These are phyloP conservation scores for Lepus oiostolus DNA, from an alignment of 2,797 vertebrate species.

Conservation along the genomic window DNA sequence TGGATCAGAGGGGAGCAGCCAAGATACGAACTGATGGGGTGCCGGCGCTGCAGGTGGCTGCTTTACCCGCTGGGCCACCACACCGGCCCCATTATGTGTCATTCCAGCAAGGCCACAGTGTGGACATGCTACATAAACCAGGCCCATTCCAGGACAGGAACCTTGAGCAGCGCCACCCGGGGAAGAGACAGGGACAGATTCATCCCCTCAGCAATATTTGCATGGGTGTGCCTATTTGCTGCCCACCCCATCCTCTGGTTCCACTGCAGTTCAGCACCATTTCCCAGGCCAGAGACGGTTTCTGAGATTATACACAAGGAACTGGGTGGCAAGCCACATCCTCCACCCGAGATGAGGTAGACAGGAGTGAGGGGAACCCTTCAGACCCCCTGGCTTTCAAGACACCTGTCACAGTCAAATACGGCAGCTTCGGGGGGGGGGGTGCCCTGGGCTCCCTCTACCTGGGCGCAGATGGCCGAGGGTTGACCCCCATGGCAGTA, in stretches of 20 bases:
- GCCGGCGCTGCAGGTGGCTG: too few relatives aligned
- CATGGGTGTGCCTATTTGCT: background rate
- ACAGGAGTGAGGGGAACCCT: background rate
- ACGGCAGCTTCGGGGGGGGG: background rate
- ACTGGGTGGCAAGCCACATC: background rate
- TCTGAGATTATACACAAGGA: background rate
- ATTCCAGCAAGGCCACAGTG: background rate
- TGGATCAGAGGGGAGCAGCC: too few relatives aligned
- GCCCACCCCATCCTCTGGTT: background rate
- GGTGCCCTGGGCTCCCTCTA: background rate
- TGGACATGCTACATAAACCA: background rate
- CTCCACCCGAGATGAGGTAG: background rate
- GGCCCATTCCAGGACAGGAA: background rate
- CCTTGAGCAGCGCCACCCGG: background rate
- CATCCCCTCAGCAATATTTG: background rate
- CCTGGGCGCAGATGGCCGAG: background rate
- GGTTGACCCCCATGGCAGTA: background rate
- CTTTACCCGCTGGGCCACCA: too few relatives aligned
- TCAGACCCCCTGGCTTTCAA: background rate
- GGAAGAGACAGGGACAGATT: background rate
- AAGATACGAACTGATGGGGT: too few relatives aligned
- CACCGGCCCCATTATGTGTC: too few relatives aligned
- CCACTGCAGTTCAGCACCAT: too few relatives aligned
- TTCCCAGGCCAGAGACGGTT: background rate
- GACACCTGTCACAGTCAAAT: background rate